phyloP scores from a whole-genome alignment of 2,113 vertebrate species.

The Melanostigma gelatinosum region DNA sequence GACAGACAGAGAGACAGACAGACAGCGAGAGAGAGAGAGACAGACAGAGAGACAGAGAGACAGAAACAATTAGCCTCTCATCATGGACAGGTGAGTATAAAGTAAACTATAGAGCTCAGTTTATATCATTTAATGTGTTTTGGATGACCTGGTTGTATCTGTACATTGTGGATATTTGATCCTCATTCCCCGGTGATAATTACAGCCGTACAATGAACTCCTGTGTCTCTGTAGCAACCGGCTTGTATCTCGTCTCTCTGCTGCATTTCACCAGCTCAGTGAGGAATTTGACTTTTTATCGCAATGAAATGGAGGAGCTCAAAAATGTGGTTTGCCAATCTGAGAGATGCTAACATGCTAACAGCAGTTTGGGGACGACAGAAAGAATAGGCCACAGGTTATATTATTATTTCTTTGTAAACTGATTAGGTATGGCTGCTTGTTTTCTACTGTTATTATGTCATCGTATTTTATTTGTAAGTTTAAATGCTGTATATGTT shows the following conservation, averaged over 20 bases:
- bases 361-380: too few species aligned
- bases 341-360: not conserved
- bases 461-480: not conserved
- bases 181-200: not conserved
- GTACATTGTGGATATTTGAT: too few species aligned
- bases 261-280: not conserved
- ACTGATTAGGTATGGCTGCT: not conserved
- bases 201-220: not conserved
- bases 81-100: slow-evolving; percentile 43
- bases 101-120: not conserved
- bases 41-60: too few species aligned
- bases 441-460: not conserved
- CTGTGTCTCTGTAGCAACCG: not conserved
- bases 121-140: not conserved
- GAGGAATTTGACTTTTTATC: not conserved
- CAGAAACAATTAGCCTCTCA: not conserved
- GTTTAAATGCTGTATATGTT: not conserved
- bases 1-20: not conserved
- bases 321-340: not conserved
- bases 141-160: too few species aligned
- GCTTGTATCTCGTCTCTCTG: not conserved
- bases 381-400: not conserved
- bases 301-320: not conserved
- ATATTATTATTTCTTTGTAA: not conserved
- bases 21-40: too few species aligned